Conservation (phyloP, 2,113 vertebrate genomes). For the Urocolius indicus region DNA sequence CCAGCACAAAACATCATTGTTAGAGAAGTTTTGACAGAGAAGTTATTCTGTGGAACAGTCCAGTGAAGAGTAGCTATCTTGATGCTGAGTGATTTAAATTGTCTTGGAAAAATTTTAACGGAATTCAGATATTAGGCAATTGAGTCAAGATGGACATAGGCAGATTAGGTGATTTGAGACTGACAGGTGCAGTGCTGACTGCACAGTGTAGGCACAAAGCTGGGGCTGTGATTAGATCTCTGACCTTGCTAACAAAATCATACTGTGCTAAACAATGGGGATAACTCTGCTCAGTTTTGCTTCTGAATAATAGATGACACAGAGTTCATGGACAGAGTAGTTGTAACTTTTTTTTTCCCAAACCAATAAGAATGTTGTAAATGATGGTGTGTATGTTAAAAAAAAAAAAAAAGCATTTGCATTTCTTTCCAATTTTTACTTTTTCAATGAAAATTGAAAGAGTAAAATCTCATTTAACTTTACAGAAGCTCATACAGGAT, state of each 20-base stretch:
- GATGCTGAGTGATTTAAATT: constrained; percentile 74
- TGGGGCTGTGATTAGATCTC: background rate
- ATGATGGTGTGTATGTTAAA: background rate
- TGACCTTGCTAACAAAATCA: background rate
- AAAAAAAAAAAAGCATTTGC: background rate
- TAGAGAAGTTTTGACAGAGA: constrained; percentile 74
- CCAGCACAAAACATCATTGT: constrained; percentile 85
- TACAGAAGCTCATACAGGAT: background rate
- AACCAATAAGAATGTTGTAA: background rate
- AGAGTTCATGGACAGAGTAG: background rate
- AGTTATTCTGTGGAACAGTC: constrained; percentile 77
- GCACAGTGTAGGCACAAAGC: background rate
- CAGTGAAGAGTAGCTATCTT: constrained; percentile 56
- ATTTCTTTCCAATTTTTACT: background rate
- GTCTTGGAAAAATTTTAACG: constrained; percentile 10
- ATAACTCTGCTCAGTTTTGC: background rate
- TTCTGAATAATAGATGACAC: background rate
- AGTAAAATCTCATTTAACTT: background rate
- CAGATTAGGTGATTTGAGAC: background rate
- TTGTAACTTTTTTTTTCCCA: background rate
- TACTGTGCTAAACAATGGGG: background rate
- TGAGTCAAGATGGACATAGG: background rate
- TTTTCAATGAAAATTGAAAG: background rate
- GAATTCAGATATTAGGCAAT: background rate
- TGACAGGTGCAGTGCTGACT: constrained; percentile 12